Evolutionary conservation across 2,888 invertebrate species (phyloP), one percentile per base, ranked within the genome.

Genomic region (Notodonta dromedarius): DNA sequence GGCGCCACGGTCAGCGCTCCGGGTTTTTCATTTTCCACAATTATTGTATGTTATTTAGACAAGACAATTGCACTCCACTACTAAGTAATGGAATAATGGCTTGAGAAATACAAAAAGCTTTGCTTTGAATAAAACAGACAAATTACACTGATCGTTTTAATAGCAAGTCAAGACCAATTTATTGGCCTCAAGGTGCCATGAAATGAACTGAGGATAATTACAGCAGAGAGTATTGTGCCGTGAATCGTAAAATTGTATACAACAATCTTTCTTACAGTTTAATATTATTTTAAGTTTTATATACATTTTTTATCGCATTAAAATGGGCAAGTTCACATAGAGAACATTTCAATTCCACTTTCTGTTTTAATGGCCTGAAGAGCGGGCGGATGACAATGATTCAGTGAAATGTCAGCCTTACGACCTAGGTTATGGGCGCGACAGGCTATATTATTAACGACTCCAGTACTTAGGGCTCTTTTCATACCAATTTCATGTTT

Each of bases 371-470:
- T 56, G 55, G 32, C 57, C 58, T 60, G 52, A 40, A 12, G 50
- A 40, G 61, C 57, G 40, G 51, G 52, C 52, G 66, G 66, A 64
- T 67, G 58, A 69, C 65, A 66, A 70, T 70, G 65, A 71, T 71
- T 65, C 65, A 13, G 60, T 62, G 59, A 66, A 67, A 61, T 58
- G 63, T 61, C n/a, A 61, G 62, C 48, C 71, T 76, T 72, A 77
- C 69, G 72, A 67, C 65, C 62, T 12, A 13, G 62, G 58, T 67
- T 61, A 73, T 64, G 57, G 58, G 56, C 60, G 32, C 57, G 65
- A 62, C 67, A 65, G 40, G 14, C 66, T 57, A 60, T 62, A 61
- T 58, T 73, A 68, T 71, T 67, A 70, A 73, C 70, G 64, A 62
- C 32, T 35, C 53, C 48, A 57, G 65, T 58, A 70, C 66, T 75